phyloP scores from a whole-genome alignment of 2,113 vertebrate species.

The Columba janthina region DNA sequence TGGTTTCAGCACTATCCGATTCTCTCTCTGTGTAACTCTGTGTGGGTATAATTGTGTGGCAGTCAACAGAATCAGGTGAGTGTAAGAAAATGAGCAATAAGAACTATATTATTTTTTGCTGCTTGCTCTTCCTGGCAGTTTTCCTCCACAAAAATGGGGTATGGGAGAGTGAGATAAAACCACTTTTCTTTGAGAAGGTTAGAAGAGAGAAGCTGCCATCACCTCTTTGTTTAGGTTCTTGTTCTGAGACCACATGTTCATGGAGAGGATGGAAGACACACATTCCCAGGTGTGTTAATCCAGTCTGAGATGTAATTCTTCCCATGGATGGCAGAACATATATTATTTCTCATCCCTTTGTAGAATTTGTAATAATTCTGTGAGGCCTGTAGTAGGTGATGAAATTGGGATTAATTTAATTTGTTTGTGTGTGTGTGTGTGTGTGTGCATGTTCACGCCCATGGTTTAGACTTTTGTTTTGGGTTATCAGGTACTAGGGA shows the following conservation, averaged over 20 bases:
- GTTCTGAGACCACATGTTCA: background rate
- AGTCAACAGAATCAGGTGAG: background rate
- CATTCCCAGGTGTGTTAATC: background rate
- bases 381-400: background rate
- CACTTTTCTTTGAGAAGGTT: background rate
- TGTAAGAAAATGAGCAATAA: background rate
- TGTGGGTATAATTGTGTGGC: background rate
- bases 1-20: background rate
- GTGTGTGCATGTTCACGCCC: background rate
- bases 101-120: background rate
- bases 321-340: background rate
- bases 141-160: background rate
- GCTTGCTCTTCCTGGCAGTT: background rate
- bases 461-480: background rate
- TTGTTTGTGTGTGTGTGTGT: background rate
- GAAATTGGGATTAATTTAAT: background rate
- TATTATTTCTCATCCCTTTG: background rate
- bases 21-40: background rate
- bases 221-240: background rate
- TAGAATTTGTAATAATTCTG: background rate
- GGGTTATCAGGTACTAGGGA: background rate
- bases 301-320: background rate
- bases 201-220: background rate
- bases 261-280: background rate
- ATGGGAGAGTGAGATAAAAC: background rate